These are phyloP conservation scores for Eristalis intricaria DNA, from an alignment of 2,888 invertebrate species.

Conservation along the genomic window DNA sequence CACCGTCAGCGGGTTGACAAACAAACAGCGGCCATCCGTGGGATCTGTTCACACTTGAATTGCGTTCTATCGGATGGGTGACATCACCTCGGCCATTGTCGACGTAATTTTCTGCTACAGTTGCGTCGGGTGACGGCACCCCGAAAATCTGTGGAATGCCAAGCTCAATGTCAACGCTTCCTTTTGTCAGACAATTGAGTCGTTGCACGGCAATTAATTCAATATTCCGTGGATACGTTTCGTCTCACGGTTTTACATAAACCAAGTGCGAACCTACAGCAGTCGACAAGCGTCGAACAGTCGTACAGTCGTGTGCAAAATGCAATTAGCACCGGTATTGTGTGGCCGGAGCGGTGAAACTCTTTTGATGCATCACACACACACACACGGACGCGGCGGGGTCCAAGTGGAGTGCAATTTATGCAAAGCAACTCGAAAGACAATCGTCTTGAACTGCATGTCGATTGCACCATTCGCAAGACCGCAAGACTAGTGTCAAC, in stretches of 20 bases:
- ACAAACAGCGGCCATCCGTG: background rate
- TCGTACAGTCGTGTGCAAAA: background rate
- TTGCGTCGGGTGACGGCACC: background rate
- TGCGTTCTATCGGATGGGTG: conserved; percentile 26
- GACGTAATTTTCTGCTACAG: conserved; percentile 21
- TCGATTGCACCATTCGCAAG: conserved; percentile 30
- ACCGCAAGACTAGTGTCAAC: conserved; percentile 42
- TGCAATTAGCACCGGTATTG: conserved; percentile 22
- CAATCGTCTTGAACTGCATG: conserved; percentile 13
- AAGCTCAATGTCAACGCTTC: conserved; percentile 12
- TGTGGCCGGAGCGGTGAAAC: conserved; percentile 26
- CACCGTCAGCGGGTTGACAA: conserved; percentile 10
- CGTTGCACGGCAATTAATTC: background rate
- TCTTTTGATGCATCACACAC: conserved; percentile 28
- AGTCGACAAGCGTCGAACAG: background rate
- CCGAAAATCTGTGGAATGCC: conserved; percentile 3
- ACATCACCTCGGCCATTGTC: conserved; percentile 30
- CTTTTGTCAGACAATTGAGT: background rate
- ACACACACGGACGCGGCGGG: background rate
- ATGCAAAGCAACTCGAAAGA: conserved; percentile 24
- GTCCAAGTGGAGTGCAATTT: conserved; percentile 17
- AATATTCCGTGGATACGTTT: background rate
- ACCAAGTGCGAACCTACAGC: background rate
- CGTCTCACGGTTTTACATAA: background rate
- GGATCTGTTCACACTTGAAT: conserved; percentile 53